Percentiles rank a stretch among this genome's conserved stretches.
Conservation (phyloP, 2,888 invertebrate genomes). For the Napeogenes inachia region DNA sequence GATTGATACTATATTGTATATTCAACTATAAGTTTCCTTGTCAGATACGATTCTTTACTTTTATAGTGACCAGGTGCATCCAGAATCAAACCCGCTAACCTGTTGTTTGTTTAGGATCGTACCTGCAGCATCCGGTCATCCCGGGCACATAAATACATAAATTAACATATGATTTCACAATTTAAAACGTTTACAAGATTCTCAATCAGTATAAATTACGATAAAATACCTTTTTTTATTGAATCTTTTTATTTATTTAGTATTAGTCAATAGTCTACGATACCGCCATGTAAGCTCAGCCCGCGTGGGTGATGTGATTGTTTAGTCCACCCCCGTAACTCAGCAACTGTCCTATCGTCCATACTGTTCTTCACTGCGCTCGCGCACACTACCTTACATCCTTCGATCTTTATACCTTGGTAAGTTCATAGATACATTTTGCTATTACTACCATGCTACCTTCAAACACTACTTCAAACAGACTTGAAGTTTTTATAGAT, state of each 20-base stretch:
- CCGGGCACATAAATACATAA: conserved; percentile 7
- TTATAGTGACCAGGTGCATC: conserved; percentile 4
- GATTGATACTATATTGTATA: too few relatives aligned
- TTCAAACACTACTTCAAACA: too few relatives aligned
- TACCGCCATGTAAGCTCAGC: neutral
- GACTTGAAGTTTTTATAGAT: too few relatives aligned
- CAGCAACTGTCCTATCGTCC: neutral
- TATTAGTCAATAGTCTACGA: too few relatives aligned
- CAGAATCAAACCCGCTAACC: conserved; percentile 9
- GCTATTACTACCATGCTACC: too few relatives aligned
- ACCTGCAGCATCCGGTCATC: conserved; percentile 11
- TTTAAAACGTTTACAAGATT: neutral
- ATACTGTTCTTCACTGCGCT: neutral
- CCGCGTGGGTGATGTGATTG: conserved; percentile 2
- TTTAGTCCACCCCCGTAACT: conserved; percentile 3
- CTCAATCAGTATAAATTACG: neutral
- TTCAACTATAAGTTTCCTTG: too few relatives aligned
- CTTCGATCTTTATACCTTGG: neutral
- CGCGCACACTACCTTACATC: neutral
- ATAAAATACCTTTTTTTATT: too few relatives aligned
- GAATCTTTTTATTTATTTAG: too few relatives aligned
- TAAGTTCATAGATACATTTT: neutral
- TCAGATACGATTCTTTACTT: too few relatives aligned
- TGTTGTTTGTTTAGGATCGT: conserved; percentile 18
- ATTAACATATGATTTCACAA: conserved; percentile 4